A percentile compares a stretch with the other conserved stretches of the same genome.
Evolutionary conservation across 2,888 invertebrate species (phyloP).

Genomic region (Torymus aiolomorphi): DNA sequence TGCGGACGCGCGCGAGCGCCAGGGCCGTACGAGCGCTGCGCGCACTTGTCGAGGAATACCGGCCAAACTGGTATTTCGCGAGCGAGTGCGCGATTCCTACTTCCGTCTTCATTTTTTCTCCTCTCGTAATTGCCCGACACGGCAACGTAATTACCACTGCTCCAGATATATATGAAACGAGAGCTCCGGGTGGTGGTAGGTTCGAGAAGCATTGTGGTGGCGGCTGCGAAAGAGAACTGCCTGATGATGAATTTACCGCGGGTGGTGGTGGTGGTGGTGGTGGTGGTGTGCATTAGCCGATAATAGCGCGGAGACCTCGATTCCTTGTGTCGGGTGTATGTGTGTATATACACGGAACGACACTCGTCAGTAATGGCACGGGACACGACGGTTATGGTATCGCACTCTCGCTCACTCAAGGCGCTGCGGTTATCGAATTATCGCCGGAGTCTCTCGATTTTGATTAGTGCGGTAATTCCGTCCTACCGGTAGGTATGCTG

Average conservation of each 20-base stretch:
- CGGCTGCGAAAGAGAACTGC: not conserved
- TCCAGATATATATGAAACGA: no score
- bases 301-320: conserved; percentile 8
- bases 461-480: conserved; percentile 36
- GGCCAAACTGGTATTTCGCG: conserved; percentile 8
- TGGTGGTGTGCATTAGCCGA: conserved; percentile 15
- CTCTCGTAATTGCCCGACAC: not conserved
- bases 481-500: not conserved
- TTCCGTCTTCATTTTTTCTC: not conserved
- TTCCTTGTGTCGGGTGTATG: not conserved
- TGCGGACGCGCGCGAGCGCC: conserved; percentile 1
- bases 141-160: not conserved
- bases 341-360: not conserved
- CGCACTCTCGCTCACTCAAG: conserved; percentile 5
- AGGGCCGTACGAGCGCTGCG: conserved; percentile 6
- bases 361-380: conserved; percentile 1
- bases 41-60: not conserved
- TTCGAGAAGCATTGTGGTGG: no score
- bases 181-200: no score
- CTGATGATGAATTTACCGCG: no score
- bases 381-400: conserved; percentile 27
- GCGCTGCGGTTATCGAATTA: conserved; percentile 53
- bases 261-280: not conserved
- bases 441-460: conserved; percentile 28
- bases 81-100: no score